Evolutionary conservation across 2,888 invertebrate genomes (phyloP), one percentile per base, ranked within the genome.

Genomic region (Mallateleia sp.): DNA sequence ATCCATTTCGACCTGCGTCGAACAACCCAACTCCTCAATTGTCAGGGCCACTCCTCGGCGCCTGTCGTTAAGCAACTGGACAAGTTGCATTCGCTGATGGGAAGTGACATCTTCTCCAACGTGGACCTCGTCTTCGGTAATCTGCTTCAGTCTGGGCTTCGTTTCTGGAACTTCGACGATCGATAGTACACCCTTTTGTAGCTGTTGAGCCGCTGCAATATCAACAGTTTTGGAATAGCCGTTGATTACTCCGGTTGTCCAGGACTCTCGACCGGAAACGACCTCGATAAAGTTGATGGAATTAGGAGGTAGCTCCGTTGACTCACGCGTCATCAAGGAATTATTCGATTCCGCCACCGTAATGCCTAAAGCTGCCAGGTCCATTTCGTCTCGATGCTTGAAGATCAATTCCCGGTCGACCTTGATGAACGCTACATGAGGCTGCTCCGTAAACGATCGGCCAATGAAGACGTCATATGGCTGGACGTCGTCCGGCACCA

Each of bases 401-500:
- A 74, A 74, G 2, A 32, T 14, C 22, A 74, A 22, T 25, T 60
- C 9, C 6, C 58, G 18, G 8, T 62, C 62, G 5, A 47, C 34
- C 24, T 74, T 74, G 8, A 62, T 25, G 18, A 88, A 88, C 5
- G 78, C 71, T 3, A 90, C 66, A 24, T 89, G 79, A 3, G 85
- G 64, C 32, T 83, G 42, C 6, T 90, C 90, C 1, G 85, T 90
- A 22, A 81, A 90, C 0, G 87, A 87, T n/a, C 90, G 78, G 8
- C 91, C 89, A 9, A 90, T 81, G 22, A 90, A 78, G 14, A 91
- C 24, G 45, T 89, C 89, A 7, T 77, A 38, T 9, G 83, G 72
- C 72, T 91, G 90, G 9, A 79, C 86, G 42, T 89, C 79, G 62
- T 91, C 90, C 18, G 89, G 90, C 14, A 91, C 91, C 8, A 91